phyloP scores from a whole-genome alignment of 2,888 invertebrate species.

The Leucania comma region DNA sequence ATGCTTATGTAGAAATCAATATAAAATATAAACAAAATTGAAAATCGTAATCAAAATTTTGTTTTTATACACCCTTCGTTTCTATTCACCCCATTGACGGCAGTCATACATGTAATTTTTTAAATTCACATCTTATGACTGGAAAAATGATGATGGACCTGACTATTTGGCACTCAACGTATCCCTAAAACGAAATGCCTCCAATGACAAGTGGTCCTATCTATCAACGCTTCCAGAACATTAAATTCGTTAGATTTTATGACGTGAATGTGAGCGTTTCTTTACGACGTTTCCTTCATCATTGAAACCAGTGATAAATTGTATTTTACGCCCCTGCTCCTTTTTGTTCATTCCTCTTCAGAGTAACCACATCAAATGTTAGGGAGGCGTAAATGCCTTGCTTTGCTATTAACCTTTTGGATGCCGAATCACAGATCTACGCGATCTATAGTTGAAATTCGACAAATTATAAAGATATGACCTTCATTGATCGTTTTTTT shows the following conservation, averaged over 20 bases:
- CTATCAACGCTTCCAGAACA: constrained; percentile 57
- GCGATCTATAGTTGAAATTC: no score
- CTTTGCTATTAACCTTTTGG: neutral
- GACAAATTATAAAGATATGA: neutral
- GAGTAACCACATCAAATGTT: constrained; percentile 31
- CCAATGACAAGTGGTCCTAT: constrained; percentile 47
- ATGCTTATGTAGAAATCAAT: no score
- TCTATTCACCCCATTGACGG: no score
- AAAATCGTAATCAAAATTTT: no score
- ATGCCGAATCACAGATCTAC: no score
- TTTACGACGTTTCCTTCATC: constrained; percentile 52
- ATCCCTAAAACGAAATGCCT: neutral
- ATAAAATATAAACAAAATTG: no score
- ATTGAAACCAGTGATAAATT: constrained; percentile 55
- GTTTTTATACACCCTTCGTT: no score
- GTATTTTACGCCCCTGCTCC: constrained; percentile 46
- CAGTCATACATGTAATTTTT: no score
- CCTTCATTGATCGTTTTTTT: no score
- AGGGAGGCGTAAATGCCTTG: neutral
- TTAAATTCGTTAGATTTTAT: constrained; percentile 59
- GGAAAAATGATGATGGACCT: no score
- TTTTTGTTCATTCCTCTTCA: constrained; percentile 31
- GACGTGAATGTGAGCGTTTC: constrained; percentile 54
- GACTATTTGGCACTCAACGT: neutral
- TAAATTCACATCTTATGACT: no score